Evolutionary conservation across 2,888 invertebrate genomes (phyloP).

Genomic region (Tipula unca): DNA sequence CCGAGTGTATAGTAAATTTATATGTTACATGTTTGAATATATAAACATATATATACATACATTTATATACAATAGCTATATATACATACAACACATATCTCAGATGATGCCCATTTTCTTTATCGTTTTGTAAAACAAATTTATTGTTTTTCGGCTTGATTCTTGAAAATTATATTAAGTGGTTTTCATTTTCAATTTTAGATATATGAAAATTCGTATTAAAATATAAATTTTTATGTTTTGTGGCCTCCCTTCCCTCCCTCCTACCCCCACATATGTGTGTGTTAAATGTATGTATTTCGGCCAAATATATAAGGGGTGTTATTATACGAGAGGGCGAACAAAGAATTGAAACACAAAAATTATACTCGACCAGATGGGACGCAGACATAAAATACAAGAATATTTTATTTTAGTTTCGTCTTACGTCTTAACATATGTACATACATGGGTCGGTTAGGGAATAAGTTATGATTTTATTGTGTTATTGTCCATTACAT

Average conservation of each 20-base stretch:
- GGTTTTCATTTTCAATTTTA: conserved; percentile 8
- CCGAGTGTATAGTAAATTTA: neutral
- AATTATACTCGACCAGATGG: neutral
- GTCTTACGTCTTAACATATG: neutral
- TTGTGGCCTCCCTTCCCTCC: neutral
- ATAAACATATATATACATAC: neutral
- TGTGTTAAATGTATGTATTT: neutral
- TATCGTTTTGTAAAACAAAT: neutral
- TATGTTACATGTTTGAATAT: neutral
- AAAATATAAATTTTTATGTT: neutral
- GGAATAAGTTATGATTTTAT: neutral
- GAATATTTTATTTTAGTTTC: neutral
- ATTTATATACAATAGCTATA: neutral
- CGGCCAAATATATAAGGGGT: neutral
- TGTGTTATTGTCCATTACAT: neutral
- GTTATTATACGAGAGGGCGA: neutral
- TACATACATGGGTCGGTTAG: neutral
- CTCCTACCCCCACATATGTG: neutral
- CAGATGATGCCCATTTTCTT: neutral
- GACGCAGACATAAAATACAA: neutral
- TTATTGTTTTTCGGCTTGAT: neutral
- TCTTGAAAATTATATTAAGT: neutral
- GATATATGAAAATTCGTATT: neutral
- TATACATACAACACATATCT: neutral
- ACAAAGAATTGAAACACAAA: neutral